Evolutionary conservation across 2,113 vertebrate genomes (phyloP), one percentile per base, ranked within the genome.

Genomic region (Pithys albifrons): DNA sequence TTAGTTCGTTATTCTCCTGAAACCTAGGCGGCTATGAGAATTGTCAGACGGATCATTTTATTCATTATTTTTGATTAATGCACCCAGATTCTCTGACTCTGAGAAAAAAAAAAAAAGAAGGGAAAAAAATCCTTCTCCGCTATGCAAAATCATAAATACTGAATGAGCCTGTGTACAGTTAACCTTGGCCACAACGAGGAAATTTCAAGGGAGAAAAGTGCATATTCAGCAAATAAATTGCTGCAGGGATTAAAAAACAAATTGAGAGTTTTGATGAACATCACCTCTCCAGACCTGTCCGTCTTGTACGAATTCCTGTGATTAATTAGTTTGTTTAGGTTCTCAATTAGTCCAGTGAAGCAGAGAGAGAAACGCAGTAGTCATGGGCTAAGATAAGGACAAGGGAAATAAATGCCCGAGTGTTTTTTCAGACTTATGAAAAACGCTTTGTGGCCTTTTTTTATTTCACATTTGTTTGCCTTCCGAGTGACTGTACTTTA

Each of bases 31-130:
- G 98, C 98, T 98, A 98, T 98, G 98, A 98, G 98, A 99, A 99
- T 99, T 99, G 99, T 99, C 99, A 99, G 98, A 98, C 97, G 98
- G 99, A 99, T 99, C 99, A 99, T 99, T 99, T 99, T 99, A 99
- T 99, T 99, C 99, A 99, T 99, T 99, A 99, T 99, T 99, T 99
- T 99, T 99, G 99, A 99, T 99, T 99, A 99, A 99, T 99, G 99
- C 98, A 98, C 98, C 98, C 98, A 98, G 98, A 99, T 99, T 98
- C 98, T 98, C 98, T 98, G 98, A 99, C 98, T 99, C 98, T 98
- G 98, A 98, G 96, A 98, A 94, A 97, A 98, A 96, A 96, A 85
- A 76, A 93, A 88, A 80, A 95, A 84, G 96, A 96, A 93, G 75
- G 28, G 51, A 97, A 91, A 96, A 98, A 96, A 97, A 27, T 6